Evolutionary conservation across 2,113 vertebrate genomes (phyloP), one percentile per base, ranked within the genome.

Genomic region (Thryonomys swinderianus): DNA sequence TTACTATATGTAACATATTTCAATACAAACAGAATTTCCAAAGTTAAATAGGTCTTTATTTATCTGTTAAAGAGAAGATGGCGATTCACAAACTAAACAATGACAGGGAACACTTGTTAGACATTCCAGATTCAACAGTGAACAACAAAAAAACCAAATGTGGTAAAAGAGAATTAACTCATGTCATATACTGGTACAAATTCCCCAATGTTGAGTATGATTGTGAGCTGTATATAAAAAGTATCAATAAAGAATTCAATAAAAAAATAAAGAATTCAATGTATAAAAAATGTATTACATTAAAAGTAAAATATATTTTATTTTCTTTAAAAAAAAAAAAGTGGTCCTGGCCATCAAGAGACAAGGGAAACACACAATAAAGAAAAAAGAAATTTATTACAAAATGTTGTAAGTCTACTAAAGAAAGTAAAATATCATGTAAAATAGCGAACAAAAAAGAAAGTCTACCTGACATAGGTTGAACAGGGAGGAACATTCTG

Each of bases 11-110:
- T 85, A 79, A 53, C 51, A 51, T 16, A 53, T 40, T 96, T 86
- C 27, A 83, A 89, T n/a, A 90, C 76, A 94, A 93, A 84, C 7
- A 91, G 20, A 93, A 85, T 1, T 95, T 91, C 6, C 51, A 91
- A 67, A 96, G 14, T 91, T 51, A 80, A 93, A 87, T 42, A 53
- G 25, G 27, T 62, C 88, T 93, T 48, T 59, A 86, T 62, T 88
- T 27, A 66, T 53, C 69, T 32, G 64, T 79, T 94, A 83, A 53
- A 30, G 4, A 94, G 4, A n/a, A n/a, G 27, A 11, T 48, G 21
- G 53, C 8, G 96, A 90, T 89, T 88, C n/a, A 57, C 27, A 53
- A 71, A 42, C 64, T 57, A 85, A 37, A 79, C 2, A 64, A 5
- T 84, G 48, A 62, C 32, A 34, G 34, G 73, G 48, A 79, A 5